Evolutionary conservation across 2,888 invertebrate species (phyloP).

Genomic region (Hirtodrosophila cameraria): DNA sequence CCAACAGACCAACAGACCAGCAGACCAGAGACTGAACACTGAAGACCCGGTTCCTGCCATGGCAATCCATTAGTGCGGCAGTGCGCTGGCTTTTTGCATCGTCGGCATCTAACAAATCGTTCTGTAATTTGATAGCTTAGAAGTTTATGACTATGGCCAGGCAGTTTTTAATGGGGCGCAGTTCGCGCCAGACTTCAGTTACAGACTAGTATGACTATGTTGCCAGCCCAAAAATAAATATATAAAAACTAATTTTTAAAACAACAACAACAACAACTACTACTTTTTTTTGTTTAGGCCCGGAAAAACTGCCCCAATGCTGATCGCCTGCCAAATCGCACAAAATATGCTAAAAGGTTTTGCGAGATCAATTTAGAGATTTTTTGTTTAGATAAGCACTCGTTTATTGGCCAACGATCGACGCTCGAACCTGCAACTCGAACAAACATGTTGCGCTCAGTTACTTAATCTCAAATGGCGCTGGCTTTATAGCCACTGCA

Average conservation of each 20-base stretch:
- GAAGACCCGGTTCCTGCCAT: conserved; percentile 46
- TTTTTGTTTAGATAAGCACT: conserved; percentile 74
- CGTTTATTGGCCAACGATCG: conserved; percentile 74
- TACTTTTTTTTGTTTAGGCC: conserved; percentile 37
- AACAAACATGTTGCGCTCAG: conserved; percentile 69
- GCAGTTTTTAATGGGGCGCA: conserved; percentile 78
- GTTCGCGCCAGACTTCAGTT: conserved; percentile 54
- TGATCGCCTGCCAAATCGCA: conserved; percentile 75
- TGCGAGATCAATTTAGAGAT: conserved; percentile 79
- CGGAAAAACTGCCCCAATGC: conserved; percentile 52
- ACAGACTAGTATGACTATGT: conserved; percentile 42
- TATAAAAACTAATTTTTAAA: conserved; percentile 17
- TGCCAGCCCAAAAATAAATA: conserved; percentile 19
- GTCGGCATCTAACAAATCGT: conserved; percentile 81
- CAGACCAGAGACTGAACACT: conserved; percentile 23
- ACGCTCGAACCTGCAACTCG: conserved; percentile 27
- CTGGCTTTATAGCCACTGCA: conserved; percentile 53
- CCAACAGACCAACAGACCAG: conserved; percentile 8
- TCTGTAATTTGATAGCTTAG: conserved; percentile 81
- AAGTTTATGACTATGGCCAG: conserved; percentile 78
- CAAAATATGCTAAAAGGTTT: conserved; percentile 81
- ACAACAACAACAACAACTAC: conserved; percentile 5
- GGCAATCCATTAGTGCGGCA: conserved; percentile 74
- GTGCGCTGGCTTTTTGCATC: conserved; percentile 60
- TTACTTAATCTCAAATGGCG: conserved; percentile 77